phyloP scores from a whole-genome alignment of 2,113 vertebrate genomes.

The Cochlearius cochlearius region DNA sequence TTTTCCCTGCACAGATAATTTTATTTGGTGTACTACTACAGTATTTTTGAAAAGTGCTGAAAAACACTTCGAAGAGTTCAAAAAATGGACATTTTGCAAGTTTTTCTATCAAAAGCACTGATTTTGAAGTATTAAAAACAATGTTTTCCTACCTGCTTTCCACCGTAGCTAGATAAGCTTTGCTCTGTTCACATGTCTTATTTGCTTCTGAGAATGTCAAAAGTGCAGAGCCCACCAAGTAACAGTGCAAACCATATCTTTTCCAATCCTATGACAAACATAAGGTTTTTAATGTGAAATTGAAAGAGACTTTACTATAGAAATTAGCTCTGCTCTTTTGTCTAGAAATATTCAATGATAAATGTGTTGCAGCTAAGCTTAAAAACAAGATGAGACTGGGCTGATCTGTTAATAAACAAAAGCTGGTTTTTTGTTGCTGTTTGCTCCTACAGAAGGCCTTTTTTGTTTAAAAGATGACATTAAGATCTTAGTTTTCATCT shows the following conservation, averaged over 20 bases:
- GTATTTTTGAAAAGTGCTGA: accelerated
- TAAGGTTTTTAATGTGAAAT: not conserved
- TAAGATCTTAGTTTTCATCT: not conserved
- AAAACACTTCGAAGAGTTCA: not conserved
- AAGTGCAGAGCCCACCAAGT: slow-evolving; percentile 75
- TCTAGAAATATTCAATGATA: not conserved
- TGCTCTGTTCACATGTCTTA: slow-evolving; percentile 63
- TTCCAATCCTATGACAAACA: slow-evolving; percentile 79
- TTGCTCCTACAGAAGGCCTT: not conserved
- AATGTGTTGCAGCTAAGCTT: not conserved
- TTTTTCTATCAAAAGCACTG: not conserved
- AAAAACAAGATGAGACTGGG: not conserved
- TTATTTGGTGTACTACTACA: not conserved
- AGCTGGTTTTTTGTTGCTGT: accelerated
- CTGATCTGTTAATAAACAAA: not conserved
- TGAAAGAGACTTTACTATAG: not conserved
- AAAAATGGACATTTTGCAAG: not conserved
- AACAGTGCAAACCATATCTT: slow-evolving; percentile 81
- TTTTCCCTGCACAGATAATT: not conserved
- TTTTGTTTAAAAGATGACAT: not conserved
- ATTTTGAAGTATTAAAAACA: not conserved
- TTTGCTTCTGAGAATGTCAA: slow-evolving; percentile 83
- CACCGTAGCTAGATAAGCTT: slow-evolving; percentile 76
- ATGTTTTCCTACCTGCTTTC: slow-evolving; percentile 78
- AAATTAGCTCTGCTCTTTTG: not conserved